Conservation (phyloP, 2,113 vertebrate species). For the Paramisgurnus dabryanus region DNA sequence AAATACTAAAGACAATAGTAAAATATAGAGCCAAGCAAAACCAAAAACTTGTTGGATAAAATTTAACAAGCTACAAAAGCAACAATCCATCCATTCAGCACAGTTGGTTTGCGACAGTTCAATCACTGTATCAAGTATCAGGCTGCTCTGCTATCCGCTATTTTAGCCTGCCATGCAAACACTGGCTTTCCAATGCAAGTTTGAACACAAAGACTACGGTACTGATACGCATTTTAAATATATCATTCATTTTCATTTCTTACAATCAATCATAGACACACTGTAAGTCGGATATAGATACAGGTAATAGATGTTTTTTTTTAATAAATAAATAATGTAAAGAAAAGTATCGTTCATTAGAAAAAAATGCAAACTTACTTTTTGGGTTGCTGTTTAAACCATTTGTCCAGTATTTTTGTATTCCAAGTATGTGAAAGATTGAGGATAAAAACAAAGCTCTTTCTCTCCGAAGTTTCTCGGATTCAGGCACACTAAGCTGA, state of each 20-base stretch:
- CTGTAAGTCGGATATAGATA: background rate
- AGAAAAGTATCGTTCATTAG: conserved; percentile 6
- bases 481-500: conserved; percentile 78
- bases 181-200: conserved; percentile 54
- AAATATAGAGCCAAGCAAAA: background rate
- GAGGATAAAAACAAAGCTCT: conserved; percentile 54
- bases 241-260: background rate
- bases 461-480: conserved; percentile 50
- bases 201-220: conserved; percentile 35
- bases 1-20: background rate
- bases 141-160: conserved; percentile 57
- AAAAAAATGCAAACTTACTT: conserved; percentile 64
- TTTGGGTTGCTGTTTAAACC: conserved; percentile 63
- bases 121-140: conserved; percentile 43
- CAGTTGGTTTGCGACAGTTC: conserved; percentile 55
- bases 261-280: background rate
- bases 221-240: background rate
- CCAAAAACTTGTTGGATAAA: background rate
- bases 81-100: conserved; percentile 35
- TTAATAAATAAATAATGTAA: conserved; percentile 23
- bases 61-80: background rate
- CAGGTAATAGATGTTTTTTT: too few relatives aligned
- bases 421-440: conserved; percentile 61
- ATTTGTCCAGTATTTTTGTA: conserved; percentile 68
- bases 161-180: conserved; percentile 65